Percentiles rank a stretch among this genome's conserved stretches.
phyloP scores from a whole-genome alignment of 2,113 vertebrate genomes.

The Antechinus stuartii region DNA sequence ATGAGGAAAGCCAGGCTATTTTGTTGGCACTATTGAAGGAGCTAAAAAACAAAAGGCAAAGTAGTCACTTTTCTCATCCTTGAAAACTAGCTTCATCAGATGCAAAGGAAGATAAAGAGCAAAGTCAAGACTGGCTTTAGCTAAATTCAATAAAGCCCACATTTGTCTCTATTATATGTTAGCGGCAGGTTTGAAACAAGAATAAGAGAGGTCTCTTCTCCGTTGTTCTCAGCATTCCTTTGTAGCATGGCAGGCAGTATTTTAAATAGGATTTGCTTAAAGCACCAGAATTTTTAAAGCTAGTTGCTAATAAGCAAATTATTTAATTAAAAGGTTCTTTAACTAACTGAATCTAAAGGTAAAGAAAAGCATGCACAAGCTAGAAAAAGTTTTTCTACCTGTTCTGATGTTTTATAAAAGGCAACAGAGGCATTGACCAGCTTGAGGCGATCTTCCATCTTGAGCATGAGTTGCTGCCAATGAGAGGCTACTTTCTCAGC shows the following conservation, averaged over 20 bases:
- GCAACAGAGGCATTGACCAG: conserved; percentile 99
- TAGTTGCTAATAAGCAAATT: background rate
- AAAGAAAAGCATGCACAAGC: accelerated
- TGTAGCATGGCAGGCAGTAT: background rate
- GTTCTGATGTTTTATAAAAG: conserved; percentile 99
- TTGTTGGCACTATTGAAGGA: background rate
- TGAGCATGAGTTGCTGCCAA: conserved; percentile 99
- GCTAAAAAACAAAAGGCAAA: background rate
- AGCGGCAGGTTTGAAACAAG: background rate
- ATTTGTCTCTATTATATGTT: background rate
- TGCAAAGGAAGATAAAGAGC: background rate
- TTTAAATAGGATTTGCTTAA: background rate
- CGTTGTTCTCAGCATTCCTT: background rate
- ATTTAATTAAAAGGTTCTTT: background rate
- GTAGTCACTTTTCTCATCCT: accelerated
- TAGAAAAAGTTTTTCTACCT: conserved; percentile 82
- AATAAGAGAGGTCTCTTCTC: background rate
- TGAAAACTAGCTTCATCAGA: accelerated
- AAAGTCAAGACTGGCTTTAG: no score
- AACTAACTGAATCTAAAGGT: background rate
- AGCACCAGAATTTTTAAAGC: background rate
- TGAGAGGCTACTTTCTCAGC: conserved; percentile 98
- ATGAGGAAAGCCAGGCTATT: background rate
- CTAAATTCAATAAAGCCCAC: background rate
- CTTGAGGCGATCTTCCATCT: conserved; percentile 99